Conservation (phyloP, 2,113 vertebrate genomes). For the Arizona elegans region DNA sequence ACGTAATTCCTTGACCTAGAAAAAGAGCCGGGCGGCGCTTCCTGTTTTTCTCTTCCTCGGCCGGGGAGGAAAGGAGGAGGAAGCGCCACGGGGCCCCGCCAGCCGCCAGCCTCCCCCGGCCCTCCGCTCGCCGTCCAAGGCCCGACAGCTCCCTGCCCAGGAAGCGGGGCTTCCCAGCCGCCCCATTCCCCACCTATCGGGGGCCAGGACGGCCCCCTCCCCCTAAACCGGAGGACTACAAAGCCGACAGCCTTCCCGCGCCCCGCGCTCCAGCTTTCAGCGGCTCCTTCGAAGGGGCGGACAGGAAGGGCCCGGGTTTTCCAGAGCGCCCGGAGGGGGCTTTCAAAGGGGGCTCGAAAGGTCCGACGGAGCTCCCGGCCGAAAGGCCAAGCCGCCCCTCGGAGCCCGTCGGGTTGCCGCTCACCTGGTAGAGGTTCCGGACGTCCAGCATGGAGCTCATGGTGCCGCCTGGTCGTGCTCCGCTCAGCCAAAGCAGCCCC, state of each 20-base stretch:
- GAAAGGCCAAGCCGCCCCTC: no score
- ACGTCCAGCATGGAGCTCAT: constrained; percentile 49
- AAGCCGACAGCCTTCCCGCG: neutral
- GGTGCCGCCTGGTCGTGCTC: neutral
- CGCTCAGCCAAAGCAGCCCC: neutral
- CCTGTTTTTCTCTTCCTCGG: neutral
- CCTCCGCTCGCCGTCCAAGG: no score
- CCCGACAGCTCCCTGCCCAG: no score
- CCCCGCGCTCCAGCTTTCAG: no score
- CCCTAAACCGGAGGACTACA: neutral
- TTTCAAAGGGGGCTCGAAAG: neutral
- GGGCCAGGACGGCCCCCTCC: no score
- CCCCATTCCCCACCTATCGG: neutral
- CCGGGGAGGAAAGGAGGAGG: neutral
- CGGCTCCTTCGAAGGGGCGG: no score
- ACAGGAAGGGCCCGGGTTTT: fast-evolving
- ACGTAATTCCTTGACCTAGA: neutral
- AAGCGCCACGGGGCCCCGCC: neutral
- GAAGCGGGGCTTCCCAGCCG: no score
- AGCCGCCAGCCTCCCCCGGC: no score
- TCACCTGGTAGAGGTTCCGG: constrained; percentile 39
- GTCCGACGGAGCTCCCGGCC: neutral
- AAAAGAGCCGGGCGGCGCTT: neutral
- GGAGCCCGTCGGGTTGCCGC: neutral
- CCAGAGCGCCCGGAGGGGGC: neutral